Conservation (phyloP, 2,888 invertebrate species). For the Aplocera efformata region DNA sequence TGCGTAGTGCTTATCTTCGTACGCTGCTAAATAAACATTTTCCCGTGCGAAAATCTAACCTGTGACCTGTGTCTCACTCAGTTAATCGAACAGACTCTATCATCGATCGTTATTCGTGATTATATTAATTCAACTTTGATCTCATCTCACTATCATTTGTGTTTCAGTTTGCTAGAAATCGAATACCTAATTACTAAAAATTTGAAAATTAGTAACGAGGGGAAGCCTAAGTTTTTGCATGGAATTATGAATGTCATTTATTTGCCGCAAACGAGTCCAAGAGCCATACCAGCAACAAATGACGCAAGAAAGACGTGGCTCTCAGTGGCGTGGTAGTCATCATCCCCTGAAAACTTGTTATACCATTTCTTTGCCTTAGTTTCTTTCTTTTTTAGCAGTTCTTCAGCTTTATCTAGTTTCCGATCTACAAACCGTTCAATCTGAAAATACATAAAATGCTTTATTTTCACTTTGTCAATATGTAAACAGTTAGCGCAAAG, state of each 20-base stretch:
- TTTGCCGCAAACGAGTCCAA: conserved; percentile 82
- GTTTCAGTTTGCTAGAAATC: too few relatives aligned
- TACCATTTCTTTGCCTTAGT: conserved; percentile 89
- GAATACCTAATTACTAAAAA: neutral
- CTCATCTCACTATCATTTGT: too few relatives aligned
- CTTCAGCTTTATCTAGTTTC: conserved; percentile 90
- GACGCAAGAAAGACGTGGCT: conserved; percentile 89
- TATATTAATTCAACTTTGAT: too few relatives aligned
- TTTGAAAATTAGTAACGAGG: conserved; percentile 6
- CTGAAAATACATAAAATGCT: conserved; percentile 67
- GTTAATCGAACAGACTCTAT: too few relatives aligned
- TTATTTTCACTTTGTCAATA: too few relatives aligned
- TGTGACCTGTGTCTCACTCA: too few relatives aligned
- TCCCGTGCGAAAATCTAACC: too few relatives aligned
- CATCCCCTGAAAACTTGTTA: conserved; percentile 83
- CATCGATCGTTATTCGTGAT: too few relatives aligned
- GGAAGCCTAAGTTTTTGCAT: conserved; percentile 17
- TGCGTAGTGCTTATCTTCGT: too few relatives aligned
- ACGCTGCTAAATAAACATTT: too few relatives aligned
- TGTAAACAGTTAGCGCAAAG: too few relatives aligned
- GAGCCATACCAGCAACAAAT: conserved; percentile 89
- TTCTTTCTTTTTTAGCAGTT: conserved; percentile 85
- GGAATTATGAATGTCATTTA: conserved; percentile 33
- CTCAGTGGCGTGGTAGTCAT: conserved; percentile 85
- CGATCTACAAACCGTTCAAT: conserved; percentile 90